Base-by-base conservation (phyloP, 2,797 vertebrate species). In the Clarias fuscus region DNA sequence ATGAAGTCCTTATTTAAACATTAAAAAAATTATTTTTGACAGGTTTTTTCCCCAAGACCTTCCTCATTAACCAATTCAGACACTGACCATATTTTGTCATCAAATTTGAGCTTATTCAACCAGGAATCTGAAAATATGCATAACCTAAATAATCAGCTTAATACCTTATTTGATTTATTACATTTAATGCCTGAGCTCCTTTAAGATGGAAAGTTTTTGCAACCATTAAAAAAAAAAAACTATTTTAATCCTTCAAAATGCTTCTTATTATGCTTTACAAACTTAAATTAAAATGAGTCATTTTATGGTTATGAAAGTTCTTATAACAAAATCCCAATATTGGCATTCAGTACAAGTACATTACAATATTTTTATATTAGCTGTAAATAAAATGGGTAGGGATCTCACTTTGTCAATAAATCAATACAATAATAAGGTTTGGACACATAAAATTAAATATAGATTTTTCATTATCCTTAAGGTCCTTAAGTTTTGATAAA, bases 291-390 rank as follows among this genome's bases (percentile, higher is more conserved):
- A 1, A 7, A 58, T 3, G 27, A 56, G 17, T 30, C 10, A 30
- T 78, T 78, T 78, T 4, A 20, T 22, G 33, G 8, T 59, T 77
- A 27, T 20, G 10, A 59, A 37, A 22, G 7, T 78, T 18, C 22
- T 58, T 61, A 22, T 78, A 78, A 13, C 75, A 59, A 11, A 10
- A 30, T 61, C 75, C 17, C 5, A 22, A 33, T 59, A 78, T 78
- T 78, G 75, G 27, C 56, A 77, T 77, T 56, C 27, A 14, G 18
- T 33, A 61, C 18, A 59, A 27, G 37, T 22, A 22, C 17, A 59
- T 78, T 61, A 78, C 22, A 59, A 59, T 4, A 78, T 78, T 77
- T 33, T 59, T 61, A 78, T 22, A 20, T 78, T 59, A 22, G n/a
- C 18, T 61, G 14, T 78, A 78, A 78, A 61, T 37, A 61, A 78